Evolutionary conservation across 1,140 invertebrate species (phyloP), one percentile per base, ranked within the genome.

Genomic region (Drosophila pseudoobscura): DNA sequence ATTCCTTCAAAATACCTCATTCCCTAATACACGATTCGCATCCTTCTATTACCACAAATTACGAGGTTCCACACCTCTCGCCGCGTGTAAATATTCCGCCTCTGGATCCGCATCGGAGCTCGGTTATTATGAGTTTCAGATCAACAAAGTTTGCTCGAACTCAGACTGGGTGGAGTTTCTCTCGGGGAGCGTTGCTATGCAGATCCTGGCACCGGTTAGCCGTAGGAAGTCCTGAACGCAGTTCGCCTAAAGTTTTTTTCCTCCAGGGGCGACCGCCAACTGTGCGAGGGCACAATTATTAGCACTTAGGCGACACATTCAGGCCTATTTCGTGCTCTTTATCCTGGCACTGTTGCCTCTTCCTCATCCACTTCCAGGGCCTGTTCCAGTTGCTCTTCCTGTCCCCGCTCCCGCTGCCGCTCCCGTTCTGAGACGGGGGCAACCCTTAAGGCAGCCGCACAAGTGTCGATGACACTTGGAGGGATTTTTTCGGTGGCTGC

Each of bases 401-500:
- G 59, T 35, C 15, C 31, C 31, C 8, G 8, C 8, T 31, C 8
- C 7, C 31, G 8, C 24, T 22, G 7, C 31, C 8, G 31, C 2
- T 31, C 31, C 7, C 31, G 8, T 24, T 31, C 8, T 9, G 8
- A 8, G 29, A 8, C 7, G 29, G 62, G 83, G 78, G 52, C 78
- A 89, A 88, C 84, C 83, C 84, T 84, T 79, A 69, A 71, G 83
- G 68, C 71, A 53, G 74, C 52, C 66, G 84, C 75, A 89, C 83
- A 88, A 88, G 83, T 88, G 83, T 89, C 79, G 79, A 88, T 88
- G 83, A 88, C 83, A 88, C 83, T 88, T 88, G 71, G 83, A 88
- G 75, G 83, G 78, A 88, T 73, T 88, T 75, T 84, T 75, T 68
- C 49, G 56, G 50, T 65, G 35, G 70, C 62, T 51, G 55, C 58